Base-by-base conservation (phyloP, 23 tunicate species). In the Corella eumyota region DNA sequence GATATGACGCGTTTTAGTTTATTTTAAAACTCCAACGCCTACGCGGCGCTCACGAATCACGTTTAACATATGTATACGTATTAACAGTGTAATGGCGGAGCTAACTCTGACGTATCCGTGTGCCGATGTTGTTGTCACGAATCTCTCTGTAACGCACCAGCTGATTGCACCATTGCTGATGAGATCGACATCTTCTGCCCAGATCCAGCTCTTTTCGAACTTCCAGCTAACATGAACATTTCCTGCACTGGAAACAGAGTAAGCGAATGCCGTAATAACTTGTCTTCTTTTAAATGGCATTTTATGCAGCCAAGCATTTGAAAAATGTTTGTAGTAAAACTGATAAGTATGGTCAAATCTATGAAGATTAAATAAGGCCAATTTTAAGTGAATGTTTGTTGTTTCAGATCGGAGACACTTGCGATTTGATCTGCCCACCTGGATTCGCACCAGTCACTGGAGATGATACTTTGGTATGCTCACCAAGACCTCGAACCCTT, bases 111-210 rank as follows among this genome's bases (percentile, higher is more conserved):
- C n/a, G 23, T 51, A 29, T 88, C 96, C 2, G 96, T 88, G 25
- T 88, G 96, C 66, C 72, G 96, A 63, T 88, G 96, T 67, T 88
- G 96, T 47, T 88, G 96, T 68, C 78, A 69, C 66, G 64, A 66
- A 1, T 52, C 77, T 1, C 63, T 63, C 53, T 88, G 96, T 47
- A 88, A 88, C 68, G 57, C 51, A 9, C 69, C 61, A 5, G 96
- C 71, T 5, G 79, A 78, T 44, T 88, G 96, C 45, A 56, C 58
- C 6, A 66, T 46, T 30, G 81, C 67, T 45, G 71, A 75, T 30
- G 45, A 25, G 61, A 66, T 68, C 32, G 96, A 79, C 68, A 70
- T 88, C 62, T 28, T 17, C 28, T 88, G 96, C 51, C 70, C 74
- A n/a, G 77, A 78, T 34, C 77, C 96, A 21, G 56, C 50, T 51